These are phyloP conservation scores for Pangasianodon hypophthalmus DNA, from an alignment of 2,113 vertebrate genomes.

Conservation along the genomic window DNA sequence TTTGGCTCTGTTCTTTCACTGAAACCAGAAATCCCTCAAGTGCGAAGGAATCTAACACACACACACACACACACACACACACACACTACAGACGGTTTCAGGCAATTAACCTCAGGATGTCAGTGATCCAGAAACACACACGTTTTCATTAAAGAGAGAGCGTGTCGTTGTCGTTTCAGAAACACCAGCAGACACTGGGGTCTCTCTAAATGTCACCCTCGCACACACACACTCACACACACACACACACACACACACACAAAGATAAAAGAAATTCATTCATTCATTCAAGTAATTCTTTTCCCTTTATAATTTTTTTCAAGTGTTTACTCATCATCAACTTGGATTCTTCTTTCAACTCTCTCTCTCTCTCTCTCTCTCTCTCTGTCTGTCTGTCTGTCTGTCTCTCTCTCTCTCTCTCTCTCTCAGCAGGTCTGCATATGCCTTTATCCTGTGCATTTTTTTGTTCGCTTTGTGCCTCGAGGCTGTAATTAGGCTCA, in stretches of 20 bases:
- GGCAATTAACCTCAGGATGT: constrained; percentile 83
- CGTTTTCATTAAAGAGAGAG: constrained; percentile 61
- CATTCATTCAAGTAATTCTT: not conserved
- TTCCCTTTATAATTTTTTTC: not conserved
- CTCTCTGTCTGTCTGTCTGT: constrained; percentile 64
- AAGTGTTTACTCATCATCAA: constrained; percentile 70
- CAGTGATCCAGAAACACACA: constrained; percentile 72
- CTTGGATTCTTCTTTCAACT: constrained; percentile 54
- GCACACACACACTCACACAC: constrained; percentile 21
- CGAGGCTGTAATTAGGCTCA: constrained; percentile 99
- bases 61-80: constrained; percentile 34
- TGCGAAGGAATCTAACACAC: constrained; percentile 79
- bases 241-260: constrained; percentile 33
- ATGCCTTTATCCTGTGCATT: constrained; percentile 88
- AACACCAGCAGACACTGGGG: constrained; percentile 61
- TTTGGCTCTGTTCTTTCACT: constrained; percentile 74
- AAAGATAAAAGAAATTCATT: not conserved
- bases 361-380: constrained; percentile 63
- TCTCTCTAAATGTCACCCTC: constrained; percentile 57
- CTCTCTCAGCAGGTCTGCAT: constrained; percentile 87
- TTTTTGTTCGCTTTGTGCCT: constrained; percentile 80
- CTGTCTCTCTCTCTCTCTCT: not conserved
- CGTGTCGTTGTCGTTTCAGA: constrained; percentile 48
- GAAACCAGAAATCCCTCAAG: constrained; percentile 78
- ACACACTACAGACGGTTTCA: constrained; percentile 70